phyloP scores from a whole-genome alignment of 1,140 invertebrate species.

The Musca vetustissima region DNA sequence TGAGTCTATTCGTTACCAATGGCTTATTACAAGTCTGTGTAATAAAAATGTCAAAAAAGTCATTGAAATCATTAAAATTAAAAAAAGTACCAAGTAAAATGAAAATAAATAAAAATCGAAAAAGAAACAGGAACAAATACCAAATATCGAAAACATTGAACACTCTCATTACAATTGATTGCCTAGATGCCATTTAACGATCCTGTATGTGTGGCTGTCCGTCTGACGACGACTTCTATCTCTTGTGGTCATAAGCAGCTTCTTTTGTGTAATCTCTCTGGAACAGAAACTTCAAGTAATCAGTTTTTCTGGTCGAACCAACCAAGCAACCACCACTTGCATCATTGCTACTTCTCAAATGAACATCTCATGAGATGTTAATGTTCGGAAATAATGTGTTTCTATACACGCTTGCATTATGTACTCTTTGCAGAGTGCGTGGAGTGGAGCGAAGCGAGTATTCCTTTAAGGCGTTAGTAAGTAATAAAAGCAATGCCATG shows the following conservation, averaged over 20 bases:
- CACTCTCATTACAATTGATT: constrained; percentile 21
- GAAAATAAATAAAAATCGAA: too few relatives aligned
- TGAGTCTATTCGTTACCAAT: constrained; percentile 2
- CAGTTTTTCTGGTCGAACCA: background rate
- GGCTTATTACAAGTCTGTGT: background rate
- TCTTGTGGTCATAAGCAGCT: background rate
- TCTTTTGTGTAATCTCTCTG: too few relatives aligned
- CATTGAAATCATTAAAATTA: constrained; percentile 19
- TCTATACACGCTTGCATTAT: background rate
- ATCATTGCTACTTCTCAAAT: background rate
- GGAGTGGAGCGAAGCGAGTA: too few relatives aligned
- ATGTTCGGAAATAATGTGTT: background rate
- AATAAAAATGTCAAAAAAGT: constrained; percentile 15
- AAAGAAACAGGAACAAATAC: too few relatives aligned
- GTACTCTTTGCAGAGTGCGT: background rate
- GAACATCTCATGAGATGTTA: constrained; percentile 12
- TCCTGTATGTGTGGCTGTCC: background rate
- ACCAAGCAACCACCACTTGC: too few relatives aligned
- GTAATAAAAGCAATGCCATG: constrained; percentile 5
- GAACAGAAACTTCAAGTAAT: constrained; percentile 6
- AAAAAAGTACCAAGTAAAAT: too few relatives aligned
- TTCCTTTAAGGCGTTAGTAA: constrained; percentile 14
- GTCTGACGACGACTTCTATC: background rate
- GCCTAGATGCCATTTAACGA: constrained; percentile 13
- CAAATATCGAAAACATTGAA: constrained; percentile 8